Evolutionary conservation across 2,113 vertebrate genomes (phyloP).

Genomic region (Trachemys scripta): DNA sequence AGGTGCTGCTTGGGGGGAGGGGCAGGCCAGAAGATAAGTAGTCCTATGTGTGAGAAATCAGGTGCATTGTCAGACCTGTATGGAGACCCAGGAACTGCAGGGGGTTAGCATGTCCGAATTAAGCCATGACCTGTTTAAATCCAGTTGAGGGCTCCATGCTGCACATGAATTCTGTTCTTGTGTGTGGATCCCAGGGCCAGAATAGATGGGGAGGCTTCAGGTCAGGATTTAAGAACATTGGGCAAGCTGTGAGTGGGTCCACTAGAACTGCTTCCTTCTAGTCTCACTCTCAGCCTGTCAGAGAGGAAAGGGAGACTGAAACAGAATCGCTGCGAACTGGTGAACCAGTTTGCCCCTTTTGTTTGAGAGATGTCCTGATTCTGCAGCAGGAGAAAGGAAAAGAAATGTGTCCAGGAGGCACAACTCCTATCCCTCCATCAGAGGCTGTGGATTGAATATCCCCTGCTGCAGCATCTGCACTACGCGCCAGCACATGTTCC

Average conservation of each 20-base stretch:
- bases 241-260: not conserved
- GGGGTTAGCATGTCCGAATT: not conserved
- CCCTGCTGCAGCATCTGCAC: not conserved
- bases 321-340: not conserved
- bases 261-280: not conserved
- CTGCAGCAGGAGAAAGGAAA: not conserved
- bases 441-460: not conserved
- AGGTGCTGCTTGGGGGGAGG: not conserved
- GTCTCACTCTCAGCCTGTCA: not conserved
- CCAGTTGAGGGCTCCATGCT: not conserved
- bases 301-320: not conserved
- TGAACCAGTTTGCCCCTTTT: not conserved
- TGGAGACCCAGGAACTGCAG: not conserved
- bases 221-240: not conserved
- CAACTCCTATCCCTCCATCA: not conserved
- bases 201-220: not conserved
- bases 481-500: not conserved
- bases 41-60: accelerated
- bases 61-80: not conserved
- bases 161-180: not conserved
- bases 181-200: not conserved
- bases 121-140: not conserved
- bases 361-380: not conserved
- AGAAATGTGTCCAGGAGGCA: not conserved
- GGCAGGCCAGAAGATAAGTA: not conserved